phyloP scores from a whole-genome alignment of 2,888 invertebrate species.

The Bruchidius siliquastri region DNA sequence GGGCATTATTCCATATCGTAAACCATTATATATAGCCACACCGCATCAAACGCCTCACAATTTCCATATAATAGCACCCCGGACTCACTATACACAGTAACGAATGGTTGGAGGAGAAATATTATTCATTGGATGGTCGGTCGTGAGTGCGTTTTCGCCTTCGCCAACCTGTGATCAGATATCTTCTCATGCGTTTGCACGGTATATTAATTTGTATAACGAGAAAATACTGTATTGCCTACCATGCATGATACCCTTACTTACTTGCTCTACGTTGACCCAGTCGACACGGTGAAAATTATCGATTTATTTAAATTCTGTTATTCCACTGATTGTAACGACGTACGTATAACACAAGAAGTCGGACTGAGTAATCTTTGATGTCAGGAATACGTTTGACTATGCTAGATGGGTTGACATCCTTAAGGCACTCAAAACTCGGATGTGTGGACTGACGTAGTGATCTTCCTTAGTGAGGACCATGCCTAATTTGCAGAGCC shows the following conservation, averaged over 20 bases:
- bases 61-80: not conserved
- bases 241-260: not conserved
- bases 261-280: not conserved
- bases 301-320: not conserved
- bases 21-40: not conserved
- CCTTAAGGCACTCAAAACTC: too few species aligned
- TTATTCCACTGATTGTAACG: too few species aligned
- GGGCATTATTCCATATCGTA: not conserved
- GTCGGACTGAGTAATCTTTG: too few species aligned
- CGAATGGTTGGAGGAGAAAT: not conserved
- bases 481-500: too few species aligned
- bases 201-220: not conserved
- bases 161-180: not conserved
- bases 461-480: too few species aligned
- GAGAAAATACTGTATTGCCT: not conserved
- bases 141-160: not conserved
- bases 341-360: too few species aligned
- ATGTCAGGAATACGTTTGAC: too few species aligned
- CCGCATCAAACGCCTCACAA: not conserved
- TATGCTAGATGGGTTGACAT: too few species aligned
- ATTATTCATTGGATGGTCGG: not conserved
- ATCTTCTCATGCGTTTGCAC: not conserved
- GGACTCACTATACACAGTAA: not conserved
- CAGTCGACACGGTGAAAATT: not conserved
- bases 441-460: too few species aligned